phyloP scores from a whole-genome alignment of 2,797 vertebrate genomes.

The Sus cebifrons region DNA sequence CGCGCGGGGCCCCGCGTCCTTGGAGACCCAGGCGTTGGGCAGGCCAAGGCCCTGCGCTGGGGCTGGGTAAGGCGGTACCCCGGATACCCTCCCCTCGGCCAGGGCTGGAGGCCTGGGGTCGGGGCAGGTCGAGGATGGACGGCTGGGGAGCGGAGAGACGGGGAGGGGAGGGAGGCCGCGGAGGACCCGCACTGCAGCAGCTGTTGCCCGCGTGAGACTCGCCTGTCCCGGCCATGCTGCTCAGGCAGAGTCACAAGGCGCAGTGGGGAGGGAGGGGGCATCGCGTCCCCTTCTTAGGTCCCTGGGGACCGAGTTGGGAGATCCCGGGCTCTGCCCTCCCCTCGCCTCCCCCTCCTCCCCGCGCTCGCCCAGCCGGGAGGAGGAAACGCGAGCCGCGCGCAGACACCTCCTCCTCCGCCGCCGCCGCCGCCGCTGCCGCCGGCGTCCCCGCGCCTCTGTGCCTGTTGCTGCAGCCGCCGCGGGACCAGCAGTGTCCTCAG shows the following conservation, averaged over 20 bases:
- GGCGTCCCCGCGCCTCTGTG: background rate
- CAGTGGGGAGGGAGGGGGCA: background rate
- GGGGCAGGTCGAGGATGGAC: background rate
- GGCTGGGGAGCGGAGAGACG: background rate
- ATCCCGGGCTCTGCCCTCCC: constrained; percentile 63
- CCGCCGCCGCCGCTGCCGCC: background rate
- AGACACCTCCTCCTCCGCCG: constrained; percentile 74
- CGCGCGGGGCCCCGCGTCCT: background rate
- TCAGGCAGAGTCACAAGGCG: background rate
- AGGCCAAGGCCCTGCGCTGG: background rate
- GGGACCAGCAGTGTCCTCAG: background rate
- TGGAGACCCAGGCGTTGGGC: background rate
- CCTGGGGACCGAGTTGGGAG: background rate
- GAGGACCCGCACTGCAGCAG: constrained; percentile 84
- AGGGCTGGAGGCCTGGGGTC: background rate
- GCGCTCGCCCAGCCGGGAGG: constrained; percentile 47
- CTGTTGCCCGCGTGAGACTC: constrained; percentile 64
- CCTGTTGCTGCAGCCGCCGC: background rate
- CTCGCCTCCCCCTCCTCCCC: constrained; percentile 39
- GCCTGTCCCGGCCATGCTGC: background rate
- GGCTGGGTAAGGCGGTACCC: background rate
- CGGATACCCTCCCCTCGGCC: background rate
- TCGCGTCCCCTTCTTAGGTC: background rate
- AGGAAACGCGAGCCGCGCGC: constrained; percentile 81
- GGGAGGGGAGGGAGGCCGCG: constrained; percentile 6